A percentile compares a stretch with the other conserved stretches of the same genome.
Conservation (phyloP, 1,140 invertebrate genomes). For the Eciton burchellii region DNA sequence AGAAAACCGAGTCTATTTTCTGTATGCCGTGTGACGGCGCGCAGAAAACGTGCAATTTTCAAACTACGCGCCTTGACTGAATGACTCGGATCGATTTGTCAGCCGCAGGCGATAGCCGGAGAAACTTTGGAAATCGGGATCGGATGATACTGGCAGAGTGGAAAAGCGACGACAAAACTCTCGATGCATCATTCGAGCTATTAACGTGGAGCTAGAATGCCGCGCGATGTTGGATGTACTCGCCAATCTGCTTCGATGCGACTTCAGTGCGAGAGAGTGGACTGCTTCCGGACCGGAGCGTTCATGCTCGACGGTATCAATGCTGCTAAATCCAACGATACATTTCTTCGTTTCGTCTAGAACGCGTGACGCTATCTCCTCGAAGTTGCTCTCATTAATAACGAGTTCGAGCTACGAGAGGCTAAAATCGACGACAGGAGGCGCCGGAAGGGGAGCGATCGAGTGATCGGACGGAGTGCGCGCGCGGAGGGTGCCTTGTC, state of each 20-base stretch:
- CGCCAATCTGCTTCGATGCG: not conserved
- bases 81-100: conserved; percentile 6
- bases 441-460: not conserved
- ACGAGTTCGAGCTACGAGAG: conserved; percentile 1
- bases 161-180: no score
- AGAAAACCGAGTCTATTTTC: conserved; percentile 40
- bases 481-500: conserved; percentile 29
- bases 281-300: conserved; percentile 7
- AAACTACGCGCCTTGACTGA: conserved; percentile 38
- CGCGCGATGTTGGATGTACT: not conserved
- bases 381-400: conserved; percentile 31
- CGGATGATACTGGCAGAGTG: no score
- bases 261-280: not conserved
- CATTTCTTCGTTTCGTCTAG: not conserved
- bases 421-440: not conserved
- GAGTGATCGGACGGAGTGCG: not conserved
- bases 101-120: not conserved
- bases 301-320: not conserved
- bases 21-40: not conserved
- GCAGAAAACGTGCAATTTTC: not conserved
- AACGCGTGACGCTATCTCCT: conserved; percentile 12
- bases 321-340: not conserved
- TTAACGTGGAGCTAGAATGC: not conserved
- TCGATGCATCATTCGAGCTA: not conserved
- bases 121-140: not conserved